Percentiles rank a stretch among this genome's conserved stretches.
phyloP scores from a whole-genome alignment of 2,888 invertebrate species.

The Azorinus chamasolen region DNA sequence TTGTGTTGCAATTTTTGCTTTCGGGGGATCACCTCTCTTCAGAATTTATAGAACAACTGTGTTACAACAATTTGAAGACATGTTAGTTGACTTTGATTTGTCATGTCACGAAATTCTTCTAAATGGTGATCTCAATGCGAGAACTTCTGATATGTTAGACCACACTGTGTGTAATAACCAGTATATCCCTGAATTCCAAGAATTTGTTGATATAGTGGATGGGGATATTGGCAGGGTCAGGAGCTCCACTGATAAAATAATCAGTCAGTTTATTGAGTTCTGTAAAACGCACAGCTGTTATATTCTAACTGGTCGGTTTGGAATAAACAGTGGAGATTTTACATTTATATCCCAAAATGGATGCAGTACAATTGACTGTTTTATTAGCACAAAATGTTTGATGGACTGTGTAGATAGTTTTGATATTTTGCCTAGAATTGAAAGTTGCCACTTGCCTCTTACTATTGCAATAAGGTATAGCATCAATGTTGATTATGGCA shows the following conservation, averaged over 20 bases:
- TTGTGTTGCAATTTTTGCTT: no score
- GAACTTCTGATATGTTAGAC: not conserved
- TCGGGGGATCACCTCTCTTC: no score
- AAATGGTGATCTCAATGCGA: constrained; percentile 5
- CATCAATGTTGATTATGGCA: no score
- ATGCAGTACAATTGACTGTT: constrained; percentile 10
- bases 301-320: no score
- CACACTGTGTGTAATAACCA: not conserved
- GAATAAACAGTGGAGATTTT: not conserved
- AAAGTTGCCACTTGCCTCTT: not conserved
- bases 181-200: not conserved
- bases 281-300: not conserved
- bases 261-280: not conserved
- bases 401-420: not conserved
- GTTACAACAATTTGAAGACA: no score
- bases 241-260: not conserved
- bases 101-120: no score
- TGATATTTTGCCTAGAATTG: not conserved
- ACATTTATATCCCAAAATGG: constrained; percentile 3
- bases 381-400: not conserved
- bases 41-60: no score
- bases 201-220: constrained; percentile 1
- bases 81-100: no score
- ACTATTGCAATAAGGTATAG: no score
- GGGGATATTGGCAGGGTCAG: not conserved